Conservation (phyloP, 2,113 vertebrate species). For the Paraplagusia blochii region DNA sequence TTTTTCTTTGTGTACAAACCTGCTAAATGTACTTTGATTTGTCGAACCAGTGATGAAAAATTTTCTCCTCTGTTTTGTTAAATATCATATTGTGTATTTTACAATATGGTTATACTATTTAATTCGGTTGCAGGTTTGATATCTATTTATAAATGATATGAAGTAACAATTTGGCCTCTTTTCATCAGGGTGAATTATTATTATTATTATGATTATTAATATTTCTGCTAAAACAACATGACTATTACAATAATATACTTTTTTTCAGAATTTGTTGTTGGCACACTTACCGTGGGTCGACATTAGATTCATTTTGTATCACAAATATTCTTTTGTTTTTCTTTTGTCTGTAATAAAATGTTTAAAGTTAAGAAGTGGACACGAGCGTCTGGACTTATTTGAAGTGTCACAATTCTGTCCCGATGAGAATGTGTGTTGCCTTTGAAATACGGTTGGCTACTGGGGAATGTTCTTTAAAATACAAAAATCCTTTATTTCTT, state of each 20-base stretch:
- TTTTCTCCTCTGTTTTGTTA: constrained; percentile 77
- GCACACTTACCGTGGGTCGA: constrained; percentile 72
- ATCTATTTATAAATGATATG: constrained; percentile 88
- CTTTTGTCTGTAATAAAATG: constrained; percentile 96
- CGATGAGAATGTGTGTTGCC: too few relatives aligned
- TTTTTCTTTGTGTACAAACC: constrained; percentile 81
- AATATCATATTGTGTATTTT: constrained; percentile 75
- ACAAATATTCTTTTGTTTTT: constrained; percentile 85
- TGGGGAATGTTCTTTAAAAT: too few relatives aligned
- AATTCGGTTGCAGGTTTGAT: constrained; percentile 77
- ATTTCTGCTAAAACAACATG: constrained; percentile 59
- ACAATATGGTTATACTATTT: constrained; percentile 72
- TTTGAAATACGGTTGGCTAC: too few relatives aligned
- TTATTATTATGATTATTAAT: constrained; percentile 72
- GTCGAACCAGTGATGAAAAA: constrained; percentile 81
- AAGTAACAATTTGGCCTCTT: constrained; percentile 80
- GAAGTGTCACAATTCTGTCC: not conserved
- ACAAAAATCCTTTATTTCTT: too few relatives aligned
- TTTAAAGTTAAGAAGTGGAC: constrained; percentile 74
- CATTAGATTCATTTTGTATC: constrained; percentile 80
- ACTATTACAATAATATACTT: constrained; percentile 69
- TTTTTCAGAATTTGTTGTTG: constrained; percentile 68
- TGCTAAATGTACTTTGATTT: constrained; percentile 88
- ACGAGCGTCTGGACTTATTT: constrained; percentile 42
- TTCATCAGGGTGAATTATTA: constrained; percentile 80